Base-by-base conservation (phyloP, 2,113 vertebrate species). In the Coracopsis vasa region DNA sequence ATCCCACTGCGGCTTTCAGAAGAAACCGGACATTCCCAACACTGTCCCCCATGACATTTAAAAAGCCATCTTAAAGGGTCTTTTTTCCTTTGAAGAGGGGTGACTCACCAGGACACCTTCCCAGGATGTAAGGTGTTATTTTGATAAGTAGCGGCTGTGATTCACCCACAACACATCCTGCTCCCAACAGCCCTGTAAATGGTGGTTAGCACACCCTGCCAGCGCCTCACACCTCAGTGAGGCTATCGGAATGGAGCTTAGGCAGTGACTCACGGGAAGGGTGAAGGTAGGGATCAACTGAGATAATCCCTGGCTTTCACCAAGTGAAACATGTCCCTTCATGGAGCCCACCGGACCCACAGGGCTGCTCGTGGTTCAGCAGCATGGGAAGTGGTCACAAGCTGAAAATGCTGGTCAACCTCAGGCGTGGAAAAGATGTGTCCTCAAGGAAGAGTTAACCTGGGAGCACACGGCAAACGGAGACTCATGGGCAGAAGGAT, bases 391-490 rank as follows among this genome's bases (percentile, higher is more conserved):
- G 9, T 2, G 1, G 8, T 1, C 9, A 13, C 2, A 23, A 12
- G n/a, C 39, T 42, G 27, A 13, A 80, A 35, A 33, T 28, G 11
- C 0, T 61, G 60, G n/a, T 31, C 70, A 62, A 3, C 12, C 41
- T 44, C 64, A 71, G 12, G 21, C 3, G 8, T 3, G 17, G 35
- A 29, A 18, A 81, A 33, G n/a, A 13, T 1, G 3, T 6, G 15
- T 13, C 33, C 56, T 79, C 60, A 35, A n/a, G 48, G 48, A 62
- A 70, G 9, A 29, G 47, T 37, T 35, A 50, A 53, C 37, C 8
- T 37, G n/a, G 45, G 45, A 29, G 25, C 79, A 81, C 0, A 0
- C 2, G 12, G 27, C 14, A 62, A 56, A 45, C 0, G 0, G 25
- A 48, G 21, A 11, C 3, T 31, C 4, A 0, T 0, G 3, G 42